phyloP scores from a whole-genome alignment of 2,888 invertebrate genomes.

The Heliconius charithonia region DNA sequence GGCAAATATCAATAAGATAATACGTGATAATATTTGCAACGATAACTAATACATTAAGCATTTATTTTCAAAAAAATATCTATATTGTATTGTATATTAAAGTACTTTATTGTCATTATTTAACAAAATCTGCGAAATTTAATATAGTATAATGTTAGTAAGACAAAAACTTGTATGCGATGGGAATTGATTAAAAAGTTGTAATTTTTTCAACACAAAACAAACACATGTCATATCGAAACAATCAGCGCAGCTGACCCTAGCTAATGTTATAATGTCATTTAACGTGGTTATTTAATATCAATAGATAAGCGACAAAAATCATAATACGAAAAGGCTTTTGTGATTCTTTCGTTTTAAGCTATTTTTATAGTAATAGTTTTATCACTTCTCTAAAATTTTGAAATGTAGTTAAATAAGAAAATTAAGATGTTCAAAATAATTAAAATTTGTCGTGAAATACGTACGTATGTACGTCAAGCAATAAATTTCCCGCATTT shows the following conservation, averaged over 20 bases:
- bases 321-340: constrained; percentile 31
- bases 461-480: neutral
- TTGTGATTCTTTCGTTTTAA: constrained; percentile 33
- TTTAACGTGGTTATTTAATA: constrained; percentile 22
- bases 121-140: neutral
- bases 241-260: constrained; percentile 1
- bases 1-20: neutral
- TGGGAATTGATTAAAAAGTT: constrained; percentile 10
- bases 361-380: constrained; percentile 37
- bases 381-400: constrained; percentile 16
- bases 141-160: neutral
- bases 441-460: neutral
- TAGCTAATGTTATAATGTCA: neutral
- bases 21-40: neutral
- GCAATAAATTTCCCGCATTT: neutral
- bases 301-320: constrained; percentile 27
- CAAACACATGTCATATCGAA: neutral
- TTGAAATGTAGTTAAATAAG: constrained; percentile 30
- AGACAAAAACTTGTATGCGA: neutral
- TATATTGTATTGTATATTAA: neutral
- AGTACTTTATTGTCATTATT: neutral
- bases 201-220: neutral
- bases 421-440: neutral
- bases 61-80: neutral
- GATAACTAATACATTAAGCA: neutral